A percentile compares a stretch with the other conserved stretches of the same genome.
Conservation (phyloP, 2,888 invertebrate species). For the Philhelius pedissequus region DNA sequence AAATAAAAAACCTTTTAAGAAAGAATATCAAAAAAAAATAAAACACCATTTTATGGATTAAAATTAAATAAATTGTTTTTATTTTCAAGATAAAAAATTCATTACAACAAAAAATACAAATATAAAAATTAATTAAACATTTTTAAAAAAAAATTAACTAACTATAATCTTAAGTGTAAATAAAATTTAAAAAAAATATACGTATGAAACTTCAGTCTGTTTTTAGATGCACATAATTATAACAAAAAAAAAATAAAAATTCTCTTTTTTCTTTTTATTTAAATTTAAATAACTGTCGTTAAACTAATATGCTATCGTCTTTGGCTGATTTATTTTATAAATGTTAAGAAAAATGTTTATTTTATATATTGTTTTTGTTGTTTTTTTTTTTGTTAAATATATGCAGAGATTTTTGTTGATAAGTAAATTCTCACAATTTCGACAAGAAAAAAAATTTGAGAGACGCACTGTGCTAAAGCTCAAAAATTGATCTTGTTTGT, state of each 20-base stretch:
- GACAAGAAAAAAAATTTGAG: not conserved
- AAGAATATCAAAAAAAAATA: conserved; percentile 26
- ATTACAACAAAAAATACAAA: conserved; percentile 44
- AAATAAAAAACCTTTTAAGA: conserved; percentile 2
- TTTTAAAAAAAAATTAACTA: conserved; percentile 43
- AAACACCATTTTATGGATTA: conserved; percentile 42
- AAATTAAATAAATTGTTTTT: conserved; percentile 36
- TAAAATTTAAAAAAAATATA: conserved; percentile 23
- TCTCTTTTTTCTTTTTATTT: not conserved
- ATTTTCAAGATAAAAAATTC: conserved; percentile 17
- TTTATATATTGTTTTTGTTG: not conserved
- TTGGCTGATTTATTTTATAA: conserved; percentile 50
- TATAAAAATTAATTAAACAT: conserved; percentile 30
- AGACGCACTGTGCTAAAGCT: conserved; percentile 15
- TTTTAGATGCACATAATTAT: conserved; percentile 27
- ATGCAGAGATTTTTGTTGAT: conserved; percentile 39
- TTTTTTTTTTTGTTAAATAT: conserved; percentile 15
- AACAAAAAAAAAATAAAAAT: conserved; percentile 35
- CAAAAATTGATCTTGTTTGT: not conserved
- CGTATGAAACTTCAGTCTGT: conserved; percentile 62
- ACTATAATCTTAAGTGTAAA: conserved; percentile 32
- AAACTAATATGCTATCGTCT: conserved; percentile 32
- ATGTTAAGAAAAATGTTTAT: conserved; percentile 32
- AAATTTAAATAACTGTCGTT: conserved; percentile 8
- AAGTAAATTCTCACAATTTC: conserved; percentile 3